Conservation (phyloP, 2,113 vertebrate genomes). For the Felis chaus region DNA sequence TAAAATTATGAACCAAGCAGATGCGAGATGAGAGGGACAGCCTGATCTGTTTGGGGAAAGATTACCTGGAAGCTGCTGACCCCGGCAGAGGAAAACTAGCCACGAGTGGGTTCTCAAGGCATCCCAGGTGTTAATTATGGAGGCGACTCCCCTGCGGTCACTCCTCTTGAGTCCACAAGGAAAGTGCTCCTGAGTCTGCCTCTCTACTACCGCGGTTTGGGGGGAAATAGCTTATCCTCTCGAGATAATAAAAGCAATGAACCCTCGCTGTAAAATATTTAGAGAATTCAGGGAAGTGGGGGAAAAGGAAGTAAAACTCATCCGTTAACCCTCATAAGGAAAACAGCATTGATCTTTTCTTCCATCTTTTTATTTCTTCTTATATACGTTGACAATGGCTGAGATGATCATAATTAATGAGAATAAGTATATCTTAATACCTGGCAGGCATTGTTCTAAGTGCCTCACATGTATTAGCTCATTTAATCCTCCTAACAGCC, state of each 20-base stretch:
- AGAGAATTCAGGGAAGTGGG: neutral
- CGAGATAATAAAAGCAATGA: neutral
- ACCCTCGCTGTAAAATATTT: neutral
- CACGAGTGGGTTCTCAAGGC: neutral
- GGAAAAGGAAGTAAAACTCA: neutral
- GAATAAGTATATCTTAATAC: neutral
- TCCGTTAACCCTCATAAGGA: neutral
- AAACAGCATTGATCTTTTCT: neutral
- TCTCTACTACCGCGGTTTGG: neutral
- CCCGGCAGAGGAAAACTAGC: slow-evolving; percentile 23
- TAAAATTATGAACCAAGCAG: slow-evolving; percentile 56
- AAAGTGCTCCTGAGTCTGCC: neutral
- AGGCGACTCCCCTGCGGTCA: neutral
- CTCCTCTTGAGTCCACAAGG: neutral
- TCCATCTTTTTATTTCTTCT: neutral
- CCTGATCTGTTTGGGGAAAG: slow-evolving; percentile 20
- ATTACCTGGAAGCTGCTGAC: slow-evolving; percentile 10
- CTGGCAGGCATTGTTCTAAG: neutral
- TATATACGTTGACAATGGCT: neutral
- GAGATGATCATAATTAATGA: neutral
- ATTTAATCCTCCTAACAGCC: neutral
- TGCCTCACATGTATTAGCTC: neutral
- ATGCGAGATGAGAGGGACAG: neutral
- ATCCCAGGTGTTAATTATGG: neutral
- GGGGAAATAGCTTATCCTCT: neutral